phyloP scores from a whole-genome alignment of 2,797 vertebrate genomes.

The Betta splendens region DNA sequence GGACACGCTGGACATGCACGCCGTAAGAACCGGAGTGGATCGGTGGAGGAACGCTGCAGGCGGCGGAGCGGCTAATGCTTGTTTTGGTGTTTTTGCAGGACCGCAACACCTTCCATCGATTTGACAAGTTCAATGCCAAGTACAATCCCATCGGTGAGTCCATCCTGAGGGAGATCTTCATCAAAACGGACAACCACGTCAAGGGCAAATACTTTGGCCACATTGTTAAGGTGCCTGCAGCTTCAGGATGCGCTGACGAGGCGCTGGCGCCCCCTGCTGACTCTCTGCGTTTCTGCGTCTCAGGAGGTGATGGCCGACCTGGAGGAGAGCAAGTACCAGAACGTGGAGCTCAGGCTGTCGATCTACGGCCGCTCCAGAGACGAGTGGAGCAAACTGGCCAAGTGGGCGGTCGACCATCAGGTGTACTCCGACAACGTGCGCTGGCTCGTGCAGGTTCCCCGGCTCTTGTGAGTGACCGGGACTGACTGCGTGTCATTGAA shows the following conservation, averaged over 20 bases:
- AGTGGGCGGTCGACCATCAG: conserved; percentile 88
- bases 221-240: conserved; percentile 89
- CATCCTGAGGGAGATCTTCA: conserved; percentile 96
- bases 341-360: conserved; percentile 92
- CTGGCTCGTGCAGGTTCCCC: conserved; percentile 95
- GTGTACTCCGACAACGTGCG: conserved; percentile 95
- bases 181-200: conserved; percentile 95
- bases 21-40: conserved; percentile 75
- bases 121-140: conserved; percentile 98
- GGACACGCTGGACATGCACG: conserved; percentile 94
- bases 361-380: conserved; percentile 91
- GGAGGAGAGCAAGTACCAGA: conserved; percentile 99
- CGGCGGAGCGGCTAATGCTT: not conserved
- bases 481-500: not conserved
- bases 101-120: conserved; percentile 97
- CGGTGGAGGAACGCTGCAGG: not conserved
- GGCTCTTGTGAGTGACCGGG: conserved; percentile 89
- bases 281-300: conserved; percentile 17
- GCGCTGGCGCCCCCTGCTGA: conserved; percentile 60
- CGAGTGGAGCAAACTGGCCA: conserved; percentile 94
- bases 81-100: conserved; percentile 80
- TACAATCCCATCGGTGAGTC: conserved; percentile 98
- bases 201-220: conserved; percentile 96
- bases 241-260: not conserved
- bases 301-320: conserved; percentile 96